Percentiles rank a stretch among this genome's conserved stretches.
Evolutionary conservation across 2,113 vertebrate species (phyloP).

Genomic region (Melanerpes aurifrons): DNA sequence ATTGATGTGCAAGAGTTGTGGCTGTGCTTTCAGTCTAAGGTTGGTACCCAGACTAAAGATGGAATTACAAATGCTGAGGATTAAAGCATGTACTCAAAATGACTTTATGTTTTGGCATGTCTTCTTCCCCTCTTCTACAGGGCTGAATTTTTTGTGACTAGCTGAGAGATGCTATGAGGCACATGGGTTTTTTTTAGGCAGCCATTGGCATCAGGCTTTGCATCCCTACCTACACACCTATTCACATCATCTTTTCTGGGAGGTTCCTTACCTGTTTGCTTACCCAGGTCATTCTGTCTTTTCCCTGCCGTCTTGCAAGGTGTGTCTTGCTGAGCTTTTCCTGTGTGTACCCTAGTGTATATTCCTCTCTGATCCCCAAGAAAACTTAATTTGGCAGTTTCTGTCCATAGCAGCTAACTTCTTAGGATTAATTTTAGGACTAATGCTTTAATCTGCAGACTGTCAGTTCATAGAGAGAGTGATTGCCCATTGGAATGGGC

Average conservation of each 20-base stretch:
- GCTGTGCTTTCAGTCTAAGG: neutral
- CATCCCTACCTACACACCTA: neutral
- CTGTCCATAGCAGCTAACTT: neutral
- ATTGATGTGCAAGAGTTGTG: neutral
- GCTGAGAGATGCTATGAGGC: neutral
- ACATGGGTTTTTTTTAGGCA: neutral
- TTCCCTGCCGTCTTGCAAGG: neutral
- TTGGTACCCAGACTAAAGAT: neutral
- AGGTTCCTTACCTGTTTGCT: neutral
- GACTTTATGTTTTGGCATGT: neutral
- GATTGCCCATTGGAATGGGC: no score
- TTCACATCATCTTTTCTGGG: no score
- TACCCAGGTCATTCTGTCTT: neutral
- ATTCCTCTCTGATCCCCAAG: no score
- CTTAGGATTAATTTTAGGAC: neutral
- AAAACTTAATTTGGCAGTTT: neutral
- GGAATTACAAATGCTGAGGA: neutral
- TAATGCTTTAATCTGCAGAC: neutral
- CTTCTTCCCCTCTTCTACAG: neutral
- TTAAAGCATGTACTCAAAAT: neutral
- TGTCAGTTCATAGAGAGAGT: neutral
- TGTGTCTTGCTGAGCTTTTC: neutral
- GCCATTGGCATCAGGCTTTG: neutral
- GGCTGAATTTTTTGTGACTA: neutral
- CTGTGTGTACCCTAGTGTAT: no score